Base-by-base conservation (phyloP, 2,113 vertebrate genomes). In the Alaudala cheleensis region DNA sequence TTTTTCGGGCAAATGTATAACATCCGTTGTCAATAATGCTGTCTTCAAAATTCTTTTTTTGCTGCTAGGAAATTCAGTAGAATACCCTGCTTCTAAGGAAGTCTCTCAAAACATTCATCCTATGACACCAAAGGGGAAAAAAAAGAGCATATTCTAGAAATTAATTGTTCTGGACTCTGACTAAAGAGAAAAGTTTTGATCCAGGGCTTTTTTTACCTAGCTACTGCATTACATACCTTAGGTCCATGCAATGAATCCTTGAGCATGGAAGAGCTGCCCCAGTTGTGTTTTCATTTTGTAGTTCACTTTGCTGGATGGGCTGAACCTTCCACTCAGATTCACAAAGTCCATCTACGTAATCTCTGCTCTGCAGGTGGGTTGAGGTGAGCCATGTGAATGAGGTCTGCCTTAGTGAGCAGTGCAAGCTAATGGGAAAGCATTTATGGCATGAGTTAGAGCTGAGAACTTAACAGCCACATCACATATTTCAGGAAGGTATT, bases 1-100 rank as follows among this genome's bases (percentile, higher is more conserved):
- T 74, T 88, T 81, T 95, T 56, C 57, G 92, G 71, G 20, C 47
- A 91, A 81, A 67, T 21, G 6, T 58, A 7, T 83, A 77, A 50
- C 22, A 58, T 19, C 18, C 4, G 2, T 61, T 70, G 33, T 78
- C 34, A 81, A 45, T 66, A 81, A 92, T n/a, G 13, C n/a, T 53
- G 26, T 57, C 56, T 78, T 78, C 26, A 28, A 71, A 90, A 73
- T 58, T 66, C 31, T 44, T 47, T 39, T 62, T 61, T 62, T 29
- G 2, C 49, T 37, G 10, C 23, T 61, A 56, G 39, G 37, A 69
- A 77, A 66, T 50, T 70, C 23, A 72, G 11, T 65, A 61, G 57
- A 86, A 77, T 70, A 65, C 7, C 3, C n/a, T 39, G 22, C 26
- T 81, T 85, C 57, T 49, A 44, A 44, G 31, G 26, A 88, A 58